Evolutionary conservation across 2,797 vertebrate genomes (phyloP), one percentile per base, ranked within the genome.

Genomic region (Choloepus didactylus): DNA sequence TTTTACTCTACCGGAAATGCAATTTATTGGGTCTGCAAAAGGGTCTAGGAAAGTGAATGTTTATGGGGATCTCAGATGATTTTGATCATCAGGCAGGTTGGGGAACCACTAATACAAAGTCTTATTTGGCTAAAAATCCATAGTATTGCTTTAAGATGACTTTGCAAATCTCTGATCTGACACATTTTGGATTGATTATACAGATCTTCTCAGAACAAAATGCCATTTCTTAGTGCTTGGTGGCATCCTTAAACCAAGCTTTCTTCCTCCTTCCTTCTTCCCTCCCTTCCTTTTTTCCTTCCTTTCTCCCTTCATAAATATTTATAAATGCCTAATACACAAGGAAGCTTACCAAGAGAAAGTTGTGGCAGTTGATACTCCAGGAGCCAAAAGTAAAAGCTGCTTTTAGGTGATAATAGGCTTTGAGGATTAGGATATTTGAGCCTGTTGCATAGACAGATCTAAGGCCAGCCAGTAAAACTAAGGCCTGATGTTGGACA

Each of bases 81-180:
- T 81, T 27, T 90, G 54, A 46, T 89, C 77, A 80, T 70, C 46
- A 92, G 31, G n/a, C 38, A 60, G 38, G 41, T 56, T 69, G 44
- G 27, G 49, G 70, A 91, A 83, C 38, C 49, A 86, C 46, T 87
- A 29, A 51, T 62, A 38, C 5, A 56, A 95, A 82, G 46, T 82
- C 62, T 91, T 87, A 89, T 56, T 88, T 96, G 64, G 44, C 41
- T 93, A 73, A 83, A 44, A 87, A 93, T 92, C 56, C 89, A 64
- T 84, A 77, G 49, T 80, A 35, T 35, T 60, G 29, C 91, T 94
- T 98, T 87, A 95, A 95, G 89, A 96, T 95, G 94, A 98, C 94
- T 87, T 91, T 94, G 90, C 80, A 79, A 84, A 89, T 87, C 27
- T 95, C 54, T 85, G 49, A 77, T 89, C 21, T 44, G 82, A 87